Conservation (phyloP, 2,888 invertebrate genomes). For the Selenia dentaria region DNA sequence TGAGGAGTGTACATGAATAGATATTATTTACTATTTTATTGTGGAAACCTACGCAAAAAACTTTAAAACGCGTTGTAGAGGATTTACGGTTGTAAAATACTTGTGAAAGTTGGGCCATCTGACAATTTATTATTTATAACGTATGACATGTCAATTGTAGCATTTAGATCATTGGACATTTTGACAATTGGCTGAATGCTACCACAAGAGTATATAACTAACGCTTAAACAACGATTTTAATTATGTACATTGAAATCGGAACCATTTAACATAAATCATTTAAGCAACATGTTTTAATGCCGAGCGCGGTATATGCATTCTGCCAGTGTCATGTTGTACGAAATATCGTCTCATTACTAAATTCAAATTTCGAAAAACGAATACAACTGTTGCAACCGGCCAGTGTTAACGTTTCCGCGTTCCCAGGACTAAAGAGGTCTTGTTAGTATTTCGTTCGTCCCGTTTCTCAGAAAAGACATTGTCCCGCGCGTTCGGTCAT, state of each 20-base stretch:
- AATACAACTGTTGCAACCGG: conserved; percentile 45
- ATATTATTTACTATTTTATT: too few species aligned
- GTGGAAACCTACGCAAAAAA: too few species aligned
- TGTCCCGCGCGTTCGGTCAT: conserved; percentile 61
- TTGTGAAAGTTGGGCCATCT: too few species aligned
- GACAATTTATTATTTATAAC: too few species aligned
- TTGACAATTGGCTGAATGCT: too few species aligned
- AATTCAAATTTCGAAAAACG: conserved; percentile 19
- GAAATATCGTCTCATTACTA: conserved; percentile 10
- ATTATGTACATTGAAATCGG: conserved; percentile 1
- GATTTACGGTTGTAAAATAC: too few species aligned
- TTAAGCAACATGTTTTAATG: not conserved
- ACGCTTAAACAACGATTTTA: too few species aligned
- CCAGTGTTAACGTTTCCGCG: conserved; percentile 23
- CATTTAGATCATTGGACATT: too few species aligned
- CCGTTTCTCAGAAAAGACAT: conserved; percentile 71
- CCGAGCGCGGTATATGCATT: not conserved
- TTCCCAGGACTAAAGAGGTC: conserved; percentile 31
- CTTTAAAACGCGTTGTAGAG: too few species aligned
- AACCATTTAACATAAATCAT: conserved; percentile 1
- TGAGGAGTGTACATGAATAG: too few species aligned
- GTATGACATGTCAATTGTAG: too few species aligned
- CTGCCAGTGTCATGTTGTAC: conserved; percentile 1
- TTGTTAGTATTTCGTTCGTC: conserved; percentile 63
- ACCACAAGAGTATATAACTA: too few species aligned